phyloP scores from a whole-genome alignment of 1,140 invertebrate species.

The Drosophila persimilis region DNA sequence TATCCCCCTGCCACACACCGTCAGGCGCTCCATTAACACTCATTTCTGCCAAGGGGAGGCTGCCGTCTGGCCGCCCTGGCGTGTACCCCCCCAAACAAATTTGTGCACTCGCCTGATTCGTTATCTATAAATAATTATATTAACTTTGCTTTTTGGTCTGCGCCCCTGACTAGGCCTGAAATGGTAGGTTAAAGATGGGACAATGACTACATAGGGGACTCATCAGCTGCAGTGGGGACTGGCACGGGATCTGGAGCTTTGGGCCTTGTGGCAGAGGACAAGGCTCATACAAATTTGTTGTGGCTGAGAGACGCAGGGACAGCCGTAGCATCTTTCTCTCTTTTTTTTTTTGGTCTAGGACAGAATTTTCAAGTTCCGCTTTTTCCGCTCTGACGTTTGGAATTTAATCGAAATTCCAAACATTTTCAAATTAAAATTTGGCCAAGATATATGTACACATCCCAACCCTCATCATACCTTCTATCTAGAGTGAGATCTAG shows the following conservation, averaged over 20 bases:
- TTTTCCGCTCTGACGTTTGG: constrained; percentile 29
- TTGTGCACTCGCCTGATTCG: constrained; percentile 78
- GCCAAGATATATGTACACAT: constrained; percentile 8
- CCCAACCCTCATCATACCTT: neutral
- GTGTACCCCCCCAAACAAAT: constrained; percentile 33
- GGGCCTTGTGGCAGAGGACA: constrained; percentile 13
- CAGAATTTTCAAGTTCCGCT: constrained; percentile 23
- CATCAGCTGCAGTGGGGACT: constrained; percentile 23
- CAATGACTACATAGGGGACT: constrained; percentile 34
- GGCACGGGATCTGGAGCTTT: constrained; percentile 18
- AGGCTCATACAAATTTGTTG: constrained; percentile 49
- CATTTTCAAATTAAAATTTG: constrained; percentile 56
- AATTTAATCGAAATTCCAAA: constrained; percentile 67
- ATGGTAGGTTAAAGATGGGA: neutral
- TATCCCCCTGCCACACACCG: constrained; percentile 43
- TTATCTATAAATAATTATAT: constrained; percentile 80
- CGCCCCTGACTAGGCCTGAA: constrained; percentile 28
- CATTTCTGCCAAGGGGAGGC: constrained; percentile 8
- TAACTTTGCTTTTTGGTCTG: constrained; percentile 74
- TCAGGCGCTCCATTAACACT: constrained; percentile 43
- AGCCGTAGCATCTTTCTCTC: neutral
- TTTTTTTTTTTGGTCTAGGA: constrained; percentile 1
- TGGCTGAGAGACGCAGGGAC: constrained; percentile 18
- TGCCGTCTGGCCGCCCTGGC: too few relatives aligned
- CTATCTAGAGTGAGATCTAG: neutral